Percentiles rank a stretch among this genome's conserved stretches.
Conservation (phyloP, 2,113 vertebrate species). For the Theristicus caerulescens region DNA sequence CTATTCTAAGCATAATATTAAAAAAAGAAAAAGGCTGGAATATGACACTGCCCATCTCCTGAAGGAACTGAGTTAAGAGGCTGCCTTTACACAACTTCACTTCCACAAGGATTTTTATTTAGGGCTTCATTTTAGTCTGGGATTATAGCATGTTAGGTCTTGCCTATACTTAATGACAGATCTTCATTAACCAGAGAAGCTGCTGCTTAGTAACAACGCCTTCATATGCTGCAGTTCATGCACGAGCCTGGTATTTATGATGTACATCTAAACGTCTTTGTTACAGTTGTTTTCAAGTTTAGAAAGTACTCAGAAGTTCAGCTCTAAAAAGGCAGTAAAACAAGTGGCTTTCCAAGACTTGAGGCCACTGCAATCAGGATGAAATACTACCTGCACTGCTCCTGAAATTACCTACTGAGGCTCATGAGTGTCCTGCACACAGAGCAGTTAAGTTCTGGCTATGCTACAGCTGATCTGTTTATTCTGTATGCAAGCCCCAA, state of each 20-base stretch:
- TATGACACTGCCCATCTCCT: neutral
- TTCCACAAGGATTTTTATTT: neutral
- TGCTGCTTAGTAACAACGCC: too few relatives aligned
- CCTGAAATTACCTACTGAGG: too few relatives aligned
- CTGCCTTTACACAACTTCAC: neutral
- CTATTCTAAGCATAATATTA: neutral
- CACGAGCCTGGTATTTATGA: neutral
- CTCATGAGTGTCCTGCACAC: neutral
- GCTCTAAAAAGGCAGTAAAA: too few relatives aligned
- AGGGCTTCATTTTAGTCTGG: neutral
- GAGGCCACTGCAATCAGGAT: too few relatives aligned
- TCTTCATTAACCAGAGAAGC: neutral
- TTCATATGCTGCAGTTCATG: neutral
- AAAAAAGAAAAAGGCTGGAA: neutral
- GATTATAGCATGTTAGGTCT: neutral
- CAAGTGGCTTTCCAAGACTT: neutral
- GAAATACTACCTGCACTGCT: too few relatives aligned
- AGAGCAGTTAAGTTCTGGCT: neutral
- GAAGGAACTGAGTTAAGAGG: neutral
- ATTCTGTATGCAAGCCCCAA: too few relatives aligned
- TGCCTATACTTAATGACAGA: neutral
- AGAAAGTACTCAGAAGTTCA: neutral
- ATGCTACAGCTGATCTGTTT: neutral
- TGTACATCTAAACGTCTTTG: fast-evolving
- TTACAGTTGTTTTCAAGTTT: neutral